phyloP scores from a whole-genome alignment of 2,888 invertebrate genomes.

The Xestia rhomboidea region DNA sequence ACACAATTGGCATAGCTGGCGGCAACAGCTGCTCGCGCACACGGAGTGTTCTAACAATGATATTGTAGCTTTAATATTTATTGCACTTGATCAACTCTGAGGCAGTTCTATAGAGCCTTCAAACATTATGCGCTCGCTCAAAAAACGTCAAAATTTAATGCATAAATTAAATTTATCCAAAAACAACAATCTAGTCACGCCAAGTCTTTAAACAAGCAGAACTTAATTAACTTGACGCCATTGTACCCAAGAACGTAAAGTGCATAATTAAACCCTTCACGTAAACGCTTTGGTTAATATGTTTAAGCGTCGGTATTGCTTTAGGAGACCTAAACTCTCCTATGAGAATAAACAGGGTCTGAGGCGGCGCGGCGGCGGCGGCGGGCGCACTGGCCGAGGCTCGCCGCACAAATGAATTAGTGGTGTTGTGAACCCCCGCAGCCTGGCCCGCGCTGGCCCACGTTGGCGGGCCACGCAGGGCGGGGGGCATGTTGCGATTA shows the following conservation, averaged over 20 bases:
- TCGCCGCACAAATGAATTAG: constrained; percentile 88
- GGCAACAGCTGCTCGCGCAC: constrained; percentile 82
- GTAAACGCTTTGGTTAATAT: constrained; percentile 89
- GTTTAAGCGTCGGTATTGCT: constrained; percentile 89
- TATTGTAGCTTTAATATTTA: constrained; percentile 90
- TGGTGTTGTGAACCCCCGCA: constrained; percentile 77
- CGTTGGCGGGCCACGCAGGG: constrained; percentile 69
- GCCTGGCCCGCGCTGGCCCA: constrained; percentile 60
- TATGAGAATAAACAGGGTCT: constrained; percentile 88
- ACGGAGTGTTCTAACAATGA: constrained; percentile 86
- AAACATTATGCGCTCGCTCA: constrained; percentile 73
- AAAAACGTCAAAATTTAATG: constrained; percentile 82
- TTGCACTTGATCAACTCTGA: constrained; percentile 87
- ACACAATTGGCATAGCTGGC: constrained; percentile 88
- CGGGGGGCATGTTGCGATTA: constrained; percentile 87
- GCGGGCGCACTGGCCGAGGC: constrained; percentile 77
- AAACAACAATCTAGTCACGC: constrained; percentile 80
- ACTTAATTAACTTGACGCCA: constrained; percentile 89
- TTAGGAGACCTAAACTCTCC: constrained; percentile 89
- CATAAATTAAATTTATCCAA: constrained; percentile 81
- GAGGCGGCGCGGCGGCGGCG: constrained; percentile 70
- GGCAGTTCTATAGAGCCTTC: constrained; percentile 72
- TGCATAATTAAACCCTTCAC: constrained; percentile 89
- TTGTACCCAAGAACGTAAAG: constrained; percentile 86
- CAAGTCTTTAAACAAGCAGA: constrained; percentile 86